Conservation (phyloP, 1,140 invertebrate genomes). For the Conus ventricosus region DNA sequence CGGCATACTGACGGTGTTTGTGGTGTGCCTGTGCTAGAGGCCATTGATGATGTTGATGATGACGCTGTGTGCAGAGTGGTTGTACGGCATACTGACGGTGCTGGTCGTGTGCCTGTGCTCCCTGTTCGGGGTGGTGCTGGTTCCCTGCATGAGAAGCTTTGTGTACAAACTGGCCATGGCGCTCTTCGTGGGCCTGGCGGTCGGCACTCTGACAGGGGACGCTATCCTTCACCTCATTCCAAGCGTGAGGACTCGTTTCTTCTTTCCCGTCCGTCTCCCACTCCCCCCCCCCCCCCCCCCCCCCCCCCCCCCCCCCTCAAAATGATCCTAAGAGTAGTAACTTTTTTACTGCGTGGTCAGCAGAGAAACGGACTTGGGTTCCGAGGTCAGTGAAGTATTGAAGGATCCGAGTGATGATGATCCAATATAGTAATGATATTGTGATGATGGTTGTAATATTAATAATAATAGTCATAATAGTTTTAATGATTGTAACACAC, state of each 20-base stretch:
- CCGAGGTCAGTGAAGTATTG: too few species aligned
- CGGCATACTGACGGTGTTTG: conserved; percentile 55
- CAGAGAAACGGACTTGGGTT: too few species aligned
- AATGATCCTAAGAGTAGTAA: too few species aligned
- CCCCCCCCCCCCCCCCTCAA: too few species aligned
- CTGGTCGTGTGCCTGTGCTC: conserved; percentile 63
- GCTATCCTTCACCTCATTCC: conserved; percentile 76
- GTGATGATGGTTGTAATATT: too few species aligned
- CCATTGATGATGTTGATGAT: not conserved
- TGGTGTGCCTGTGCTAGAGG: conserved; percentile 52
- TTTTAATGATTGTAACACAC: not conserved
- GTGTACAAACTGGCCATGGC: conserved; percentile 67
- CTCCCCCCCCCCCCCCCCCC: too few species aligned
- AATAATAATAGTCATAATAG: too few species aligned
- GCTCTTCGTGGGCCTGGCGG: conserved; percentile 73
- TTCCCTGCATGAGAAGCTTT: conserved; percentile 38
- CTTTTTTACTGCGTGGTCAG: too few species aligned
- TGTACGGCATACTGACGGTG: conserved; percentile 60
- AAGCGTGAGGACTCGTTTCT: conserved; percentile 47
- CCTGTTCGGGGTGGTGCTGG: conserved; percentile 52
- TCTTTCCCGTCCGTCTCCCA: not conserved
- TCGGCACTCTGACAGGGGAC: conserved; percentile 75
- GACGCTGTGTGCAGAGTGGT: conserved; percentile 46
- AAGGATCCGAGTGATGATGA: too few species aligned
- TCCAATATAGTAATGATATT: too few species aligned